These are phyloP conservation scores for Tetramorium simillimum DNA, from an alignment of 1,140 invertebrate genomes.

Conservation along the genomic window DNA sequence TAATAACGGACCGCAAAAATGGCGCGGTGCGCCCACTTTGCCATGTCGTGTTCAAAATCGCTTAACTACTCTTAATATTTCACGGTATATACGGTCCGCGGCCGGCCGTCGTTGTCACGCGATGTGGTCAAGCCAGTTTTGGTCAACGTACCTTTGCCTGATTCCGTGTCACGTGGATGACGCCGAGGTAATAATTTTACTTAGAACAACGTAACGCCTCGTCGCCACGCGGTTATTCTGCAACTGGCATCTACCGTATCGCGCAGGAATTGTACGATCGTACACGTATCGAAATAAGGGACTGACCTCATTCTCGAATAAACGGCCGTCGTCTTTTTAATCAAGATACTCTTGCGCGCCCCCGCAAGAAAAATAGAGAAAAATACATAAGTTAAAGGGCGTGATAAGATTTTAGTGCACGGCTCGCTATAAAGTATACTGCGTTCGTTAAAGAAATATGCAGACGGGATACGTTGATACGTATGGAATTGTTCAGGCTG, in stretches of 20 bases:
- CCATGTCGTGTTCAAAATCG: constrained; percentile 69
- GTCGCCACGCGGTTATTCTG: constrained; percentile 36
- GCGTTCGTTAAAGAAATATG: not conserved
- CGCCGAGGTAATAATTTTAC: constrained; percentile 56
- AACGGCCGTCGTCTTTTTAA: constrained; percentile 39
- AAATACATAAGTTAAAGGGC: not conserved
- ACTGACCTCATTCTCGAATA: constrained; percentile 31
- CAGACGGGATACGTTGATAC: not conserved
- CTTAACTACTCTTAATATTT: constrained; percentile 75
- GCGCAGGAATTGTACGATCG: constrained; percentile 22
- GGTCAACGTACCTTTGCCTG: constrained; percentile 66
- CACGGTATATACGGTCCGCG: constrained; percentile 65
- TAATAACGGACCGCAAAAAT: constrained; percentile 77
- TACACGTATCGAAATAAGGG: constrained; percentile 33
- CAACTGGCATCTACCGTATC: constrained; percentile 3
- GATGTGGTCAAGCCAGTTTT: constrained; percentile 73
- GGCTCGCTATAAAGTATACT: not conserved
- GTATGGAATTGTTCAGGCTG: not conserved
- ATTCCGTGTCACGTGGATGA: constrained; percentile 60
- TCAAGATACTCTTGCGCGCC: constrained; percentile 22
- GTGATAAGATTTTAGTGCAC: not conserved
- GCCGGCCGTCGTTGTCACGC: constrained; percentile 66
- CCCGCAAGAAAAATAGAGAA: not conserved
- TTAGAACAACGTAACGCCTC: constrained; percentile 58
- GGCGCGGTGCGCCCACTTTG: constrained; percentile 61